These are phyloP conservation scores for Aythya baeri DNA, from an alignment of 2,113 vertebrate species.

Conservation along the genomic window DNA sequence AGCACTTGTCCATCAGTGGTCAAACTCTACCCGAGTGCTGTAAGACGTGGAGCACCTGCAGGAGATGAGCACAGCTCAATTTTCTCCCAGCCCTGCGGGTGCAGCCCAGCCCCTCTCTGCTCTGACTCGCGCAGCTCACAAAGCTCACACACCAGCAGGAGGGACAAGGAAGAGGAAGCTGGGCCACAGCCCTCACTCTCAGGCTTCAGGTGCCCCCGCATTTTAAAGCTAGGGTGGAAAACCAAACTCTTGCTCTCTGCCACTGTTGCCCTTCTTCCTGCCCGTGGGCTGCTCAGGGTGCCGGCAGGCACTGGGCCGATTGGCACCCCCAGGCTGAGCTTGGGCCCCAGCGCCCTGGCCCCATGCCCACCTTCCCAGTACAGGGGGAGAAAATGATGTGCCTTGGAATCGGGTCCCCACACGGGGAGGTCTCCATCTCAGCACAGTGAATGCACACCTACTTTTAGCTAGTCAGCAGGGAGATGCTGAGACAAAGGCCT, in stretches of 20 bases:
- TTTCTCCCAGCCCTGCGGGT: background rate
- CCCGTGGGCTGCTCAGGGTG: background rate
- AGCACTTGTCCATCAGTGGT: background rate
- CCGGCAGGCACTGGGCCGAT: background rate
- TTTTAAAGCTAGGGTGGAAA: background rate
- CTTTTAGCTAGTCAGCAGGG: background rate
- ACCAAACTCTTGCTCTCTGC: background rate
- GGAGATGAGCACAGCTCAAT: background rate
- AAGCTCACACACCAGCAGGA: background rate
- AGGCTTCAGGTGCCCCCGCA: background rate
- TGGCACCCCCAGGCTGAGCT: background rate
- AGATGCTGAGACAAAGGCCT: background rate
- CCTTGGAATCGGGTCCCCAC: background rate
- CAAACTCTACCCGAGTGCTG: background rate
- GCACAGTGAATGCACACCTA: background rate
- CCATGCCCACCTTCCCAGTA: background rate
- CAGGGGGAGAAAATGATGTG: background rate
- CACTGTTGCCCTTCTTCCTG: background rate
- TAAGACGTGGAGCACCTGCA: background rate
- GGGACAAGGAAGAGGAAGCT: background rate
- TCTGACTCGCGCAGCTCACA: background rate
- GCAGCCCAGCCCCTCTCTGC: background rate
- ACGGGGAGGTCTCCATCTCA: background rate
- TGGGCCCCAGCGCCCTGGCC: background rate
- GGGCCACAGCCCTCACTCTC: background rate